phyloP scores from a whole-genome alignment of 2,113 vertebrate species.

The Sander lucioperca region DNA sequence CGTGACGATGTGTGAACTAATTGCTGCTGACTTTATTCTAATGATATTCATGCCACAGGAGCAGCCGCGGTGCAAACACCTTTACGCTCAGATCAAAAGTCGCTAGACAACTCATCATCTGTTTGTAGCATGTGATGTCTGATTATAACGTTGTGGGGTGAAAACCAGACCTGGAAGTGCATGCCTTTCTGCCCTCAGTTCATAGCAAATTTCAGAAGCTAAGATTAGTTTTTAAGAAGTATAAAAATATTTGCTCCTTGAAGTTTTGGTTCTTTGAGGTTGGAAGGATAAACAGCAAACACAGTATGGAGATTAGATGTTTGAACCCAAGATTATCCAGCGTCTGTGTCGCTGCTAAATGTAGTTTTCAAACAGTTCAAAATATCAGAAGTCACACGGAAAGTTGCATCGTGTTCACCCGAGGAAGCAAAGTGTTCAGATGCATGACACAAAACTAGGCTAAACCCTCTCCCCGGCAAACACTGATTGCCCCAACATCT shows the following conservation, averaged over 20 bases:
- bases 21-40: constrained; percentile 62
- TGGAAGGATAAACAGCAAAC: not conserved
- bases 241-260: not conserved
- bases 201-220: not conserved
- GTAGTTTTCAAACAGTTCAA: not conserved
- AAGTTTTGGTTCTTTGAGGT: not conserved
- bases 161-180: not conserved
- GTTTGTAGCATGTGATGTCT: constrained; percentile 36
- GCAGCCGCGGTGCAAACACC: constrained; percentile 39
- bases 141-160: not conserved
- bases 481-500: not conserved
- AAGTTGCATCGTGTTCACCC: no score
- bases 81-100: constrained; percentile 18
- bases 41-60: constrained; percentile 63
- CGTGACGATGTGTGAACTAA: constrained; percentile 38
- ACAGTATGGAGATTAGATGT: not conserved
- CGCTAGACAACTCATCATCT: constrained; percentile 1
- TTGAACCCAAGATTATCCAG: not conserved
- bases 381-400: not conserved
- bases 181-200: not conserved
- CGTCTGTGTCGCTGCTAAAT: not conserved
- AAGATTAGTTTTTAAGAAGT: not conserved
- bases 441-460: not conserved
- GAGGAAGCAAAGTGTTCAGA: not conserved
- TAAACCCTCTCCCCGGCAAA: not conserved